Evolutionary conservation across 64 coral and sea anemone species (phyloP), one percentile per base, ranked within the genome.

Genomic region (Montipora cactus): DNA sequence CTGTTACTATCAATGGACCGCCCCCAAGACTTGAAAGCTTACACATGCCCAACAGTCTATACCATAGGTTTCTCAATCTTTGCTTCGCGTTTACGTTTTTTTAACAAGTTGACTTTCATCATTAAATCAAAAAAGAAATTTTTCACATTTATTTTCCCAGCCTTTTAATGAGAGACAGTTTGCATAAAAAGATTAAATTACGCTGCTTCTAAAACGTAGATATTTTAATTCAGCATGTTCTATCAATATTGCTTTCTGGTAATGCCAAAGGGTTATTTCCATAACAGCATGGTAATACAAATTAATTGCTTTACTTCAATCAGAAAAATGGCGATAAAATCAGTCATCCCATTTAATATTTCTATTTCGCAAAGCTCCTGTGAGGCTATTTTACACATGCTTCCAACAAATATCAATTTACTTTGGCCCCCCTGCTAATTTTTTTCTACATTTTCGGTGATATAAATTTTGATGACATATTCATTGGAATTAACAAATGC

Each of bases 261-360:
- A 85, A 85, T 85, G n/a, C 15, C 8, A 1, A 14, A 64, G 53
- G 55, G 19, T 70, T 85, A 71, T 85, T 85, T 66, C 64, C 64
- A 70, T 85, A 85, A 85, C 66, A 69, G 62, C 81, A 85, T 70
- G 37, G 9, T 85, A 85, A 85, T 70, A 67, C 45, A 70, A 70
- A 85, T 15, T 85, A 85, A 85, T 85, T 85, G 81, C 67, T 85
- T 69, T 51, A 71, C 81, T 18, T 85, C 47, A 45, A 70, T 70
- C 2, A 11, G 53, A 23, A 49, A 85, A 85, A 71, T 47, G 64
- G 81, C 8, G 59, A 83, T 85, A 85, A 85, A 49, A 49, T 49
- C 53, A 6, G 53, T 69, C 14, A 85, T 70, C 44, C 19, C 15
- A 85, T 85, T 70, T 85, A 48, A 28, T 21, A 85, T 72, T 70